Evolutionary conservation across 92 coral and sea anemone species (phyloP).

Genomic region (Epizoanthus illoricatus): DNA sequence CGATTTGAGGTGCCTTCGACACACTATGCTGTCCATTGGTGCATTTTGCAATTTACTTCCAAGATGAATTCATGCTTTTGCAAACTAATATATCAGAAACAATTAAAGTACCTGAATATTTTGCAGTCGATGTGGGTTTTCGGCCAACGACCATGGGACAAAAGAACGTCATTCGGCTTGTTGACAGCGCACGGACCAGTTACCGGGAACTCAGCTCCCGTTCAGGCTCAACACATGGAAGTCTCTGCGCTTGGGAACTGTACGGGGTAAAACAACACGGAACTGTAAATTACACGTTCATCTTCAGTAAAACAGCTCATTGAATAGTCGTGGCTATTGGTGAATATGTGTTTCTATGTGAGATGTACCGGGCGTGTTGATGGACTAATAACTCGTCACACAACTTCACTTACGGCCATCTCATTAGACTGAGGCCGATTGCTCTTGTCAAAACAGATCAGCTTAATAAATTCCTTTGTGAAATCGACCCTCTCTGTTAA

Average conservation of each 20-base stretch:
- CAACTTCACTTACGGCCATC: background rate
- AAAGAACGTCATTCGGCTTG: conserved; percentile 52
- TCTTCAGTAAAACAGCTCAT: too few relatives aligned
- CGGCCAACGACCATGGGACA: conserved; percentile 54
- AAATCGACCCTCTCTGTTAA: conserved; percentile 14
- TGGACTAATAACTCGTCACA: background rate
- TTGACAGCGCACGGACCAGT: too few relatives aligned
- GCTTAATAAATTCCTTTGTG: conserved; percentile 19
- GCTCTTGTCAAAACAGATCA: conserved; percentile 21
- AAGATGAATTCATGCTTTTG: background rate
- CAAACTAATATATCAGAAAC: too few relatives aligned
- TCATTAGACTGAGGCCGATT: background rate
- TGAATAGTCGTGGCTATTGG: too few relatives aligned
- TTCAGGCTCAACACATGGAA: too few relatives aligned
- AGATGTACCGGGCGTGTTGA: background rate
- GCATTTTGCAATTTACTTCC: background rate
- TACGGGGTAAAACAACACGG: too few relatives aligned
- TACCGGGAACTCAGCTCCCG: too few relatives aligned
- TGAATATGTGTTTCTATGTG: too few relatives aligned
- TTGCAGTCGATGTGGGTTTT: conserved; percentile 42
- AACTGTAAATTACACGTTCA: too few relatives aligned
- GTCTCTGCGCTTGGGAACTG: too few relatives aligned
- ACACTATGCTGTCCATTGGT: too few relatives aligned
- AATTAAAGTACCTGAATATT: conserved; percentile 50
- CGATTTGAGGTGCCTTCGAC: too few relatives aligned